Evolutionary conservation across 2,113 vertebrate genomes (phyloP).

Genomic region (Astatotilapia flaviijosephi): DNA sequence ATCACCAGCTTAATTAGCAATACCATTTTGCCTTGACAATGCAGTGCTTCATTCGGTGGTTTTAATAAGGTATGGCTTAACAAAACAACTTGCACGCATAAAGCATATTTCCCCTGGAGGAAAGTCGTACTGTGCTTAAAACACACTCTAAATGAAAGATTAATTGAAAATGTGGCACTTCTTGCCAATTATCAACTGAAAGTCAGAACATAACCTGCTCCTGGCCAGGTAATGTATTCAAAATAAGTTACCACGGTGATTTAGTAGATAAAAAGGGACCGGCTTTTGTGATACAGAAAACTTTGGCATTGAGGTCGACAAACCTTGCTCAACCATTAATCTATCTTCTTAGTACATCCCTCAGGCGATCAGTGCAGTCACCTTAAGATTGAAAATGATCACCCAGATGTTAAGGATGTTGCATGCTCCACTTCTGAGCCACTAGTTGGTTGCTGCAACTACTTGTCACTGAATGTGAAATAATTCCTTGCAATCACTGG

Average conservation of each 20-base stretch:
- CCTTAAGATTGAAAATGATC: not conserved
- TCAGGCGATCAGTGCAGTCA: not conserved
- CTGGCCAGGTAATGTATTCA: not conserved
- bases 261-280: not conserved
- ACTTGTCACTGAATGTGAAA: not conserved
- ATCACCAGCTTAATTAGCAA: not conserved
- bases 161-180: not conserved
- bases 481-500: not conserved
- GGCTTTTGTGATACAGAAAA: not conserved
- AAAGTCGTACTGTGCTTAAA: rapidly evolving
- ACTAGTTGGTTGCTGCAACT: rapidly evolving
- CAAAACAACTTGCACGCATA: not conserved
- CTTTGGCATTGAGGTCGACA: not conserved
- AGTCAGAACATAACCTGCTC: not conserved
- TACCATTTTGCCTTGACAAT: not conserved
- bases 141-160: not conserved
- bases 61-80: not conserved
- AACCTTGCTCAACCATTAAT: not conserved
- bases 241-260: not conserved
- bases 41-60: not conserved
- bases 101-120: not conserved
- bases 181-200: not conserved
- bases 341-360: not conserved
- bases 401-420: not conserved
- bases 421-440: not conserved